A percentile compares a stretch with the other conserved stretches of the same genome.
phyloP scores from a whole-genome alignment of 2,888 invertebrate species.

The Xanthia togata region DNA sequence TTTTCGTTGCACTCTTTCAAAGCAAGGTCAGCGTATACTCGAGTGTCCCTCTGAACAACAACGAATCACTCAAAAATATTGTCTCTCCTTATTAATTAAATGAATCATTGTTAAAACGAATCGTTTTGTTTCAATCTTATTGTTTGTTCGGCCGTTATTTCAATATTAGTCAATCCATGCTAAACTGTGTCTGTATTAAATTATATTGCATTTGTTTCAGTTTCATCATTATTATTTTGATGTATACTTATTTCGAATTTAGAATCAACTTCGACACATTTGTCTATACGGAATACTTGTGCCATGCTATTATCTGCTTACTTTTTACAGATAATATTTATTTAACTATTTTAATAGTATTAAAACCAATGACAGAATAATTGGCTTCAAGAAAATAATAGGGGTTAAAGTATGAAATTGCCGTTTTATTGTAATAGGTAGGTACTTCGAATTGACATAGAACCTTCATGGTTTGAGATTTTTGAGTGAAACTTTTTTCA shows the following conservation, averaged over 20 bases:
- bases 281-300: not conserved
- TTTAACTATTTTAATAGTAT: not conserved
- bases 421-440: too few relatives aligned
- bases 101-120: not conserved
- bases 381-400: constrained; percentile 32
- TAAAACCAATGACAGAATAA: constrained; percentile 15
- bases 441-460: too few relatives aligned
- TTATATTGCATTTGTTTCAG: constrained; percentile 8
- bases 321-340: constrained; percentile 5
- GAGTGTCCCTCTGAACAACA: not conserved
- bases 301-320: not conserved
- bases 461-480: too few relatives aligned
- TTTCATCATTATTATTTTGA: not conserved
- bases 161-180: not conserved
- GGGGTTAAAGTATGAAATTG: too few relatives aligned
- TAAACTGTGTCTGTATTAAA: not conserved
- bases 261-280: not conserved
- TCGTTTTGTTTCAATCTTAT: not conserved
- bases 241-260: not conserved
- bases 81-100: too few relatives aligned
- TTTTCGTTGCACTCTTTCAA: not conserved
- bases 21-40: not conserved
- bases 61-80: not conserved
- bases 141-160: constrained; percentile 7
- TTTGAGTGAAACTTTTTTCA: too few relatives aligned